A percentile compares a stretch with the other conserved stretches of the same genome.
These are phyloP conservation scores for Lepilemur ruficaudatus DNA, from an alignment of 2,797 vertebrate genomes.

Conservation along the genomic window DNA sequence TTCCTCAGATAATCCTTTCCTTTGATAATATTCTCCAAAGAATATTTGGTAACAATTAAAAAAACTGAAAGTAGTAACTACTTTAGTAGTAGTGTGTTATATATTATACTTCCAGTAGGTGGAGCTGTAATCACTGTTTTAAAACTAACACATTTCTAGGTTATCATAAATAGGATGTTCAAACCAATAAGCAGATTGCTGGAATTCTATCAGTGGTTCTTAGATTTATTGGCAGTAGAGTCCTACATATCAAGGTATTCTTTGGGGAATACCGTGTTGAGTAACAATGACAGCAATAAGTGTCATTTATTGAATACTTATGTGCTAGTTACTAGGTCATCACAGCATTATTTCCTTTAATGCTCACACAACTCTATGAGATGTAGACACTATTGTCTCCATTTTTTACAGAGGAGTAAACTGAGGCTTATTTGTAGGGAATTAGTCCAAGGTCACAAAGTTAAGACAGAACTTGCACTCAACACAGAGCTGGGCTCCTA, in stretches of 20 bases:
- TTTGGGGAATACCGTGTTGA: background rate
- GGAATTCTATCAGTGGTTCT: background rate
- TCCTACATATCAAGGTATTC: background rate
- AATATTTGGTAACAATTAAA: conserved; percentile 1
- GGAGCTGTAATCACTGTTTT: background rate
- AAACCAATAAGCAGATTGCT: background rate
- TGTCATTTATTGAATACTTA: background rate
- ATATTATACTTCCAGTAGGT: background rate
- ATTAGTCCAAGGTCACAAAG: background rate
- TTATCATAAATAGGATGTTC: background rate
- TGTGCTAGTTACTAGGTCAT: background rate
- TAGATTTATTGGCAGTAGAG: background rate
- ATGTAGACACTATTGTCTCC: background rate
- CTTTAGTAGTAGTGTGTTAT: background rate
- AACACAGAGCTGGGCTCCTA: background rate
- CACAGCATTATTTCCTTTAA: background rate
- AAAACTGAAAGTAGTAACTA: background rate
- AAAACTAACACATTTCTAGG: background rate
- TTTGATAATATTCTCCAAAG: conserved; percentile 4
- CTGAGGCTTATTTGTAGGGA: background rate
- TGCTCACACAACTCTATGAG: background rate
- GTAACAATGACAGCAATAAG: background rate
- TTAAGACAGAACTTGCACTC: background rate
- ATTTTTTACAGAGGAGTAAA: background rate
- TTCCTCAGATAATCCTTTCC: background rate